phyloP scores from a whole-genome alignment of 2,113 vertebrate genomes.

The Heterocephalus glaber region DNA sequence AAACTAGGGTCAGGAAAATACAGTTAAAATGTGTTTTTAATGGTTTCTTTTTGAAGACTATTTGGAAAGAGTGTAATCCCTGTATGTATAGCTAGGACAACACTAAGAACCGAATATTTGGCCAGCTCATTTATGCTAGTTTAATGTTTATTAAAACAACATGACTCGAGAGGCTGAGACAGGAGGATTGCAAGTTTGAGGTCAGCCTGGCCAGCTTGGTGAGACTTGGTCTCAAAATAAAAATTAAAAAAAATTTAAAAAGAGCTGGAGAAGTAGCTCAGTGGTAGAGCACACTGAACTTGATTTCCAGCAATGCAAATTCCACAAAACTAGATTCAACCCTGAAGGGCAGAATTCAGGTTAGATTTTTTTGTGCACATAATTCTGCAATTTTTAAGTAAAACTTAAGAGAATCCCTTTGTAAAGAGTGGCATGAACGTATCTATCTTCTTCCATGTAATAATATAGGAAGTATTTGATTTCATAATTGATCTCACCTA shows the following conservation, averaged over 20 bases:
- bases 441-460: neutral
- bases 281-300: neutral
- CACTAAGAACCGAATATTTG: neutral
- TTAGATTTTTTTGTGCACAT: neutral
- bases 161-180: neutral
- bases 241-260: neutral
- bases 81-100: neutral
- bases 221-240: neutral
- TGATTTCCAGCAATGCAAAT: neutral
- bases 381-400: slow-evolving; percentile 21
- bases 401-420: slow-evolving; percentile 6
- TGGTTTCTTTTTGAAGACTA: slow-evolving; percentile 9
- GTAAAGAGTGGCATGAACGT: neutral
- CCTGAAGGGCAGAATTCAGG: neutral
- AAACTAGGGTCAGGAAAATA: slow-evolving; percentile 84
- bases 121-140: neutral
- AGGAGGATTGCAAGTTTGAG: neutral
- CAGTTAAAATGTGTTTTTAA: slow-evolving; percentile 50
- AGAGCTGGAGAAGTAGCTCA: neutral
- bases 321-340: neutral
- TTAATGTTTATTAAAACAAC: slow-evolving; percentile 32
- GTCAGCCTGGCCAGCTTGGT: neutral
- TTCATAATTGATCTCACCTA: neutral
- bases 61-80: neutral
- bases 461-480: neutral